Evolutionary conservation across 2,113 vertebrate genomes (phyloP), one percentile per base, ranked within the genome.

Genomic region (Scomber colias): DNA sequence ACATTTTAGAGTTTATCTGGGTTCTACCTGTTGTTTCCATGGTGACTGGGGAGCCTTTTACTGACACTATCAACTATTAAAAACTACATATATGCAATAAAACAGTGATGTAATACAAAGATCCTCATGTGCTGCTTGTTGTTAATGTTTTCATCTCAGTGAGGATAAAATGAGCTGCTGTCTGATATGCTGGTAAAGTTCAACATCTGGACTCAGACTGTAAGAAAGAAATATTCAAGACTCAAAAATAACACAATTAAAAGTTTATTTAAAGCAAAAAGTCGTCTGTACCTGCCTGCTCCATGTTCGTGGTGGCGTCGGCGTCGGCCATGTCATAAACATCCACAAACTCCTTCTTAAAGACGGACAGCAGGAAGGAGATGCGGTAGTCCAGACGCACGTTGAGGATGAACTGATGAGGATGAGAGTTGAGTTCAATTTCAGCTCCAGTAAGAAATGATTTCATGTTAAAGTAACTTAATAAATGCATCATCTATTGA

Each of bases 301-400:
- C 98, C 76, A 96, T 93, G 56, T 96, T 95, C 3, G 97, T 96
- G 0, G 97, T 98, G 71, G 98, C 97, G 0, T 99, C 98, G 0
- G 97, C 97, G 67, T 99, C 97, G 77, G 95, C 97, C 97, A 98
- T 97, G 11, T 97, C 97, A 60, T 98, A 98, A 83, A 98, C 96
- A 3, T 98, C 98, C 78, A 97, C 97, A 89, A 99, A 99, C 91
- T 99, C 97, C 91, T 99, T 99, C 94, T 99, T 99, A 83, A 99
- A 99, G 64, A 98, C 96, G 0, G 98, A 99, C 16, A 99, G 96
- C 88, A 99, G 93, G 93, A 97, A 99, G 83, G 98, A 99, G 60
- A 99, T 95, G 51, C 98, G 97, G 89, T 99, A 99, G 91, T 99
- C 98, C 89, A 99, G 93, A 2, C 98, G 96, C 11, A 99, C 98